Conservation (phyloP, 64 coral and sea anemone genomes). For the Trachythela sp. region DNA sequence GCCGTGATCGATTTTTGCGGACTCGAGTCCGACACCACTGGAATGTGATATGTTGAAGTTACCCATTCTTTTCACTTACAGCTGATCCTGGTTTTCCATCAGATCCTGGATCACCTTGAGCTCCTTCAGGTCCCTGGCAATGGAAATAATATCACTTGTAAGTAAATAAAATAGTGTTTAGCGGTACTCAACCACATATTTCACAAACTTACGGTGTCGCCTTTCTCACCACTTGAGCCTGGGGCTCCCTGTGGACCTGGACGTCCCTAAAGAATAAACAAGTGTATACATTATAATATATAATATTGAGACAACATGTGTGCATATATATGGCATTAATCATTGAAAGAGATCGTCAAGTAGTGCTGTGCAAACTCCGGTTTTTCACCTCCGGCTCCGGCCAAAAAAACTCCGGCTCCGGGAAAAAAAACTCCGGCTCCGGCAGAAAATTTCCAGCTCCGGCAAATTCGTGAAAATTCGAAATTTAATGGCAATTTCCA, state of each 20-base stretch:
- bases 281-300: neutral
- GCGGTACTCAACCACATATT: too few species aligned
- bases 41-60: neutral
- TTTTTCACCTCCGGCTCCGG: too few species aligned
- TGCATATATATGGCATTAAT: neutral
- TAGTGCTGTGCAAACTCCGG: too few species aligned
- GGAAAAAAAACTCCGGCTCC: too few species aligned
- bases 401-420: too few species aligned
- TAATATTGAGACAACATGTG: too few species aligned
- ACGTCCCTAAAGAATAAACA: constrained; percentile 40
- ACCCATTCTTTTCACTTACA: constrained; percentile 18
- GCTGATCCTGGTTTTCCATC: constrained; percentile 48
- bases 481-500: too few species aligned
- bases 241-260: constrained; percentile 35
- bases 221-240: constrained; percentile 47
- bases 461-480: too few species aligned
- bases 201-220: constrained; percentile 36
- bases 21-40: neutral
- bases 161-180: neutral
- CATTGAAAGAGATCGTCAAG: too few species aligned
- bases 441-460: too few species aligned
- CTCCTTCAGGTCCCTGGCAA: constrained; percentile 46
- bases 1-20: neutral
- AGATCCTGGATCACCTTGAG: constrained; percentile 34
- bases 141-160: neutral